Base-by-base conservation (phyloP, 2,888 invertebrate species). In the Cosmia pyralina region DNA sequence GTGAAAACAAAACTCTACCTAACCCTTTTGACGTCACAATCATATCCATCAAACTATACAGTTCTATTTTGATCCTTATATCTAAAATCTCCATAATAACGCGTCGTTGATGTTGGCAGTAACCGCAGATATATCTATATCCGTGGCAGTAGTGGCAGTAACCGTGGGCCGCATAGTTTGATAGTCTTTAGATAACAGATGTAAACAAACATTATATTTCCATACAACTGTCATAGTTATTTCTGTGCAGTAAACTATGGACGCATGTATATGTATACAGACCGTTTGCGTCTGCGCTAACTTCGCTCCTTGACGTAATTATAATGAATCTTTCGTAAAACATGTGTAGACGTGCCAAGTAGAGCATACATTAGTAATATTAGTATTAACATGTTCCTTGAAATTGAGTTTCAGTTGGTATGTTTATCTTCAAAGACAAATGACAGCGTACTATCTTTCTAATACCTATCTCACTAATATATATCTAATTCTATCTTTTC, bases 321-420 rank as follows among this genome's bases (percentile, higher is more conserved):
- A 78, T 83, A 86, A 90, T 89, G 85, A 89, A 89, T 90, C 87
- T 90, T 88, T 84, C 81, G 85, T 85, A 88, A 88, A 87, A 85
- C 77, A 72, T 68, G 80, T 71, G 72, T 85, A 80, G 81, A 82
- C 80, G 84, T 89, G 89, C 88, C 89, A 91, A 90, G 76, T 88
- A 88, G 74, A 75, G 69, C 77, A 52, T 79, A 55, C 65, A 77
- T 82, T 83, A 65, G 68, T 62, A 67, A 79, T 83, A 63, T 78
- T 73, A 83, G 69, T 67, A 63, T 73, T 55, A 68, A 83, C 68
- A 79, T 15, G 52, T 79, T 63, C 17, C 38, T 19, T 72, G 67
- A 53, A 83, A 79, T 72, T 59, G 55, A 68, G 64, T 55, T 71
- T 64, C 41, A 52, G 38, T 64, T 46, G n/a, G 34, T 46, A 19